Conservation (phyloP, 1,140 invertebrate species). For the Formica selysi region DNA sequence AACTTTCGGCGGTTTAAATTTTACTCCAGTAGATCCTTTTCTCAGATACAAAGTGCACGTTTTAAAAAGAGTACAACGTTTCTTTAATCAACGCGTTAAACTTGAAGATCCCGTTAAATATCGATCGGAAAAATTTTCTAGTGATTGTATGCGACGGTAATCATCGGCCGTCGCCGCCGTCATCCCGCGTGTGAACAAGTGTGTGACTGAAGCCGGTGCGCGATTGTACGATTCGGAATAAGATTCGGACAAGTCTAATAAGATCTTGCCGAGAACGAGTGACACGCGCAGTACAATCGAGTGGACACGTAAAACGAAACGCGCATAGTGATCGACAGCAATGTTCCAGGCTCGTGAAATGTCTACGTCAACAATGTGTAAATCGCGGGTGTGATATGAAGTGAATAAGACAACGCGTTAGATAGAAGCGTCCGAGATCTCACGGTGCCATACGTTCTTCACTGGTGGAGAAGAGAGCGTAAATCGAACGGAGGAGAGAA, state of each 20-base stretch:
- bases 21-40: background rate
- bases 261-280: background rate
- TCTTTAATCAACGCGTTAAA: too few species aligned
- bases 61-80: too few species aligned
- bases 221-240: constrained; percentile 1
- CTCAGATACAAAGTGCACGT: too few species aligned
- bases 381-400: constrained; percentile 36
- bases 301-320: background rate
- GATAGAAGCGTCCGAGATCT: background rate
- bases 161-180: constrained; percentile 29
- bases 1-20: constrained; percentile 78
- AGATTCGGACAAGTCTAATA: background rate
- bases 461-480: background rate
- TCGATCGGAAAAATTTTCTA: background rate
- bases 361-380: constrained; percentile 30
- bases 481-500: background rate
- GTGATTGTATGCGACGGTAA: constrained; percentile 35
- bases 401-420: constrained; percentile 6
- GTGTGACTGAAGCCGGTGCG: constrained; percentile 44
- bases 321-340: background rate
- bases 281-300: background rate
- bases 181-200: constrained; percentile 42
- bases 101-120: too few species aligned
- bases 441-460: background rate
- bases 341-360: constrained; percentile 20